These are phyloP conservation scores for Cardinalis cardinalis DNA, from an alignment of 2,113 vertebrate species.

Conservation along the genomic window DNA sequence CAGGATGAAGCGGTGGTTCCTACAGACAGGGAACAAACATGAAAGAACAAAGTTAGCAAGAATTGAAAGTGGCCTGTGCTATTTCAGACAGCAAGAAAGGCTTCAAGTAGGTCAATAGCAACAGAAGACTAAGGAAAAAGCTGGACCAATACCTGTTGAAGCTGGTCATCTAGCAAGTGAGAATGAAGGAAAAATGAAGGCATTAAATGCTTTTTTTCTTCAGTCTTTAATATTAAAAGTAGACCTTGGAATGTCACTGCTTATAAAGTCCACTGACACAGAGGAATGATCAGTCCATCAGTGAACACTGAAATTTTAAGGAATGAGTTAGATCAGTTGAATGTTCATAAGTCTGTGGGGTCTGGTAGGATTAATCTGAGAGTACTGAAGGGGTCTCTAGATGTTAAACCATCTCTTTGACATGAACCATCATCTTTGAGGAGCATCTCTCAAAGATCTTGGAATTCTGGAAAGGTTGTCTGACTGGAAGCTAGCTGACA, in stretches of 20 bases:
- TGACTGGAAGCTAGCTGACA: neutral
- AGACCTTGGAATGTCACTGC: neutral
- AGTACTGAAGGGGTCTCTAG: neutral
- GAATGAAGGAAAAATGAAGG: neutral
- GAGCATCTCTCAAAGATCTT: neutral
- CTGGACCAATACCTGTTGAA: neutral
- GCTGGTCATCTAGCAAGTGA: neutral
- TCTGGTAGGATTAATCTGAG: neutral
- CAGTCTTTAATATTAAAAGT: neutral
- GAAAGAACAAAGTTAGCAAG: neutral
- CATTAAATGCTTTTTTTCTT: neutral
- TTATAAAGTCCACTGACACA: neutral
- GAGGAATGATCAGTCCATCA: neutral
- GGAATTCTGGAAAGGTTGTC: neutral
- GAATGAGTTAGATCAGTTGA: neutral
- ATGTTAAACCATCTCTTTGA: neutral
- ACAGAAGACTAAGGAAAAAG: neutral
- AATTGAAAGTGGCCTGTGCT: neutral
- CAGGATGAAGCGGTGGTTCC: accelerated
- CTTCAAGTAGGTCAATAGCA: neutral
- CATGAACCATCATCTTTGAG: neutral
- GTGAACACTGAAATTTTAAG: neutral
- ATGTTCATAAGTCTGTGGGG: neutral
- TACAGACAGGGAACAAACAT: neutral
- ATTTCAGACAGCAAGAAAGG: neutral